Base-by-base conservation (phyloP, 2,888 invertebrate species). In the Sphecodes monilicornis region DNA sequence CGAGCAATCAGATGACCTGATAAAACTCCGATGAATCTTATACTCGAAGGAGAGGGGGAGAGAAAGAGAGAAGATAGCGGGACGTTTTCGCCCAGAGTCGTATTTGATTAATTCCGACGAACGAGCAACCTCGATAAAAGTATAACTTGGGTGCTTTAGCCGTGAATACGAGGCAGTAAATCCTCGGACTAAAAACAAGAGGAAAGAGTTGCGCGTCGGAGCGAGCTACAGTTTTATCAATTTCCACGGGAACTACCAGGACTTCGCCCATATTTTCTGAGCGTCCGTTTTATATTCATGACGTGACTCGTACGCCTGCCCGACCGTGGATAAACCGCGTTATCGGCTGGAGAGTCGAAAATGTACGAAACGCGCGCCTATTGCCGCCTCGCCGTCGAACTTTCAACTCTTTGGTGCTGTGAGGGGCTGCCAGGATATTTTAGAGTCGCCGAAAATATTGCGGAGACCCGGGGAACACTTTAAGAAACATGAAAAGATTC, bases 281-380 rank as follows among this genome's bases (percentile, higher is more conserved):
- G 29, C 79, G 26, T 32, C 77, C 85, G 80, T 85, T 86, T 84
- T 80, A 77, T 85, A 86, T 86, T 86, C 86, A 85, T 80, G 78
- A 78, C 41, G 41, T 22, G 70, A 66, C 46, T 64, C n/a, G 76
- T 68, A 29, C 54, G 32, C 18, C 71, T 29, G 26, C 16, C 46
- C 54, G 22, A 43, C 69, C 69, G 50, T 60, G 46, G 57, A 70
- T 85, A 76, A 76, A 75, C 54, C 73, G 60, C n/a, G 72, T 83
- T 83, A 83, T 68, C 70, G 66, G 69, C 66, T 79, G 60, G 39
- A 66, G 73, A 79, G 76, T 76, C 70, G 22, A 83, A 85, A 83
- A 83, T 54, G 70, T 57, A 74, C 54, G 43, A 70, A 71, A 76
- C 41, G 43, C 50, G 26, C n/a, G 50, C 26, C 57, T 57, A 68